Percentiles rank a stretch among this genome's conserved stretches.
Conservation (phyloP, 2,113 vertebrate genomes). For the Columba livia region DNA sequence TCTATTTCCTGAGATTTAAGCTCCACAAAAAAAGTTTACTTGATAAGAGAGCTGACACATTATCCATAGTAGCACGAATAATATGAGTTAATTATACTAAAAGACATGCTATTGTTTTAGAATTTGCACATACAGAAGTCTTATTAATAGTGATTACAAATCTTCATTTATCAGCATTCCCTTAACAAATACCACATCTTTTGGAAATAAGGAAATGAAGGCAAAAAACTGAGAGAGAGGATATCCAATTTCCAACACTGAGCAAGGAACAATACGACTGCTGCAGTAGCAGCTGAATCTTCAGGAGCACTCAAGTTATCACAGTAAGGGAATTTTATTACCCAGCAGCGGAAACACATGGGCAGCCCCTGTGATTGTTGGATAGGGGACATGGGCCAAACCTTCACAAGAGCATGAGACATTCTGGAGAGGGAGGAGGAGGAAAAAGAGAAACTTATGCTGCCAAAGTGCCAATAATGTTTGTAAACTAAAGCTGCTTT, state of each 20-base stretch:
- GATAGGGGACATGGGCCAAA: not conserved
- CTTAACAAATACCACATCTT: not conserved
- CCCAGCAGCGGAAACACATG: not conserved
- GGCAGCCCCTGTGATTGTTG: not conserved
- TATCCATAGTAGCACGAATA: not conserved
- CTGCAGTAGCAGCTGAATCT: not conserved
- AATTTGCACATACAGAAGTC: slow-evolving; percentile 17
- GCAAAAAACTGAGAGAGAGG: not conserved
- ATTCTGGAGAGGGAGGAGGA: not conserved
- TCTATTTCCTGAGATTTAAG: not conserved
- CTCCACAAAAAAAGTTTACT: not conserved
- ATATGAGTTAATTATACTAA: not conserved
- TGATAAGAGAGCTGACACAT: not conserved
- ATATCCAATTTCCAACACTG: not conserved
- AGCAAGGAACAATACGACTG: not conserved
- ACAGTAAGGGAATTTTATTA: not conserved
- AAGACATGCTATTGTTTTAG: not conserved
- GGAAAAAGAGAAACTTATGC: not conserved
- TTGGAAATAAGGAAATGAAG: not conserved
- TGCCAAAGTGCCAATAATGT: not conserved
- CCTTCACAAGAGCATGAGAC: not conserved
- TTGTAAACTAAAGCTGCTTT: not conserved
- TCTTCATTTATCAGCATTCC: not conserved
- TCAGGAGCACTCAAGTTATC: not conserved
- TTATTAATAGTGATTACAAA: slow-evolving; percentile 4